phyloP scores from a whole-genome alignment of 2,797 vertebrate species.

The Myiothlypis coronata region DNA sequence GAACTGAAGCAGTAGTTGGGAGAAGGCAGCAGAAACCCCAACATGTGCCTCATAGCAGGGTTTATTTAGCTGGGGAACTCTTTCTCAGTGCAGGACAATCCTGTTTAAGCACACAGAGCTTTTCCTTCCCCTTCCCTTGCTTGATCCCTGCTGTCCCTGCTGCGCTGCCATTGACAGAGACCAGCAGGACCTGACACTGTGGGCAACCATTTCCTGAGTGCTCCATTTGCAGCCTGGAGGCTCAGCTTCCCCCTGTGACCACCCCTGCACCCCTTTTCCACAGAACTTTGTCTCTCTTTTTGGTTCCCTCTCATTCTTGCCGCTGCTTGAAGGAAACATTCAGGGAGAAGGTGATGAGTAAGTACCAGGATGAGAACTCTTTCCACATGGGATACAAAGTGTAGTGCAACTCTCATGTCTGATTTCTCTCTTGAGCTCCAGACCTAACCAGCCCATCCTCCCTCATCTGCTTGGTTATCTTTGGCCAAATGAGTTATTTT shows the following conservation, averaged over 20 bases:
- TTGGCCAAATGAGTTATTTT: not conserved
- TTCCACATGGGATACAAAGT: not conserved
- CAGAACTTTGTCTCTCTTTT: not conserved
- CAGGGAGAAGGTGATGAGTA: not conserved
- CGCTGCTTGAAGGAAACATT: not conserved
- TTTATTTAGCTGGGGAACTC: not conserved
- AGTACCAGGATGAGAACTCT: not conserved
- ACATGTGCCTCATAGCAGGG: rapidly evolving
- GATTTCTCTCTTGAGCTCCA: not conserved
- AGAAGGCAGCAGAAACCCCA: not conserved
- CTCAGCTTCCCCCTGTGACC: not conserved
- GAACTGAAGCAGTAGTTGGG: not conserved
- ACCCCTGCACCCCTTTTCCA: rapidly evolving
- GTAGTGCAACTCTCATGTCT: not conserved
- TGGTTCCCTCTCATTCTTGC: not conserved
- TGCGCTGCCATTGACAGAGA: rapidly evolving
- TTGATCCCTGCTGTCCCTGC: not conserved
- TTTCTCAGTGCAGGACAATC: not conserved
- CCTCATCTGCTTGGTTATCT: not conserved
- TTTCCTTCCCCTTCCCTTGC: not conserved
- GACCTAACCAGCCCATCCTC: not conserved
- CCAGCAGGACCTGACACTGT: not conserved
- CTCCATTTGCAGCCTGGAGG: not conserved
- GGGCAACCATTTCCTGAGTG: not conserved
- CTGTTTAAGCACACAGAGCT: not conserved